Evolutionary conservation across 2,797 vertebrate genomes (phyloP), one percentile per base, ranked within the genome.

Genomic region (Buceros bicornis): DNA sequence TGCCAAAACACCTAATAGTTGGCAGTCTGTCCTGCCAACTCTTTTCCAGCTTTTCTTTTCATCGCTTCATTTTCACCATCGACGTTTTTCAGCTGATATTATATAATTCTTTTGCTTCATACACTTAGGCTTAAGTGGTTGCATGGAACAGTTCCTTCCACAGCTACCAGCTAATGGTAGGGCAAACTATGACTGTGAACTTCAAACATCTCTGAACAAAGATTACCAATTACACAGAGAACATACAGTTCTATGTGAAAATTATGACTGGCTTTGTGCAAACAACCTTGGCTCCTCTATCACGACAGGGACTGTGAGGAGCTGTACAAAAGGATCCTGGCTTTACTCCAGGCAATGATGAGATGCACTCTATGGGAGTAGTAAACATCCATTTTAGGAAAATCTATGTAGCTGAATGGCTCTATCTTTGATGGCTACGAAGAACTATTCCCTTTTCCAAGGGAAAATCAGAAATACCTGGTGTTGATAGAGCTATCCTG

Each of bases 231-330:
- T 95, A 91, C 65, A 76, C 37, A 73, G 89, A 91, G 96, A 95
- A 96, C 95, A 90, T 57, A 79, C 69, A 96, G 94, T 95, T 96
- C 94, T 87, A 90, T 76, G 89, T 60, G 85, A 91, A 96, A 96
- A 96, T 96, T 93, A 53, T 56, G 64, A 74, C 72, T 51, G 61
- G 65, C 58, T 95, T 94, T 96, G 88, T 76, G 82, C 94, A 95
- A 96, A 95, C 93, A 95, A 60, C 70, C 73, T 95, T 95, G 89
- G 94, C 85, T 96, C 80, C 77, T 66, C 85, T 56, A 51, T 54
- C 66, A 10, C 74, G 89, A 78, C 73, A 88, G 48, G 51, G 93
- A 95, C 69, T 87, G 54, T 35, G 91, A 93, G 66, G 89, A 93
- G 66, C 43, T 84, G 89, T 93, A 91, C 85, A 95, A 93, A 93